phyloP scores from a whole-genome alignment of 1,140 invertebrate species.

The Eumaeus atala region DNA sequence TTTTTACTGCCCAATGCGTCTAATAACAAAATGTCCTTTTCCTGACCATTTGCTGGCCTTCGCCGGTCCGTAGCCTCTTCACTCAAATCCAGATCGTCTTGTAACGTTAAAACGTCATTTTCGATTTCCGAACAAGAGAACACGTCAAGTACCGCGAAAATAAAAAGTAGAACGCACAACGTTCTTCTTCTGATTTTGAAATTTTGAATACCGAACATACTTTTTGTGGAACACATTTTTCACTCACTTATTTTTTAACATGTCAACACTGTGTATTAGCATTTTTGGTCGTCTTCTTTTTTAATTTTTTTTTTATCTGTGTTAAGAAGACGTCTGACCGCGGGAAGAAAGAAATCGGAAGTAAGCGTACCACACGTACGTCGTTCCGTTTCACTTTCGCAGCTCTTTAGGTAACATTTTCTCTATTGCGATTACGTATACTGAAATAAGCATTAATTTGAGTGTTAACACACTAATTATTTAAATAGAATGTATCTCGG shows the following conservation, averaged over 20 bases:
- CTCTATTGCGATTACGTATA: slow-evolving; percentile 32
- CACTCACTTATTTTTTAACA: slow-evolving; percentile 39
- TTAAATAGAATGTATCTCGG: slow-evolving; percentile 1
- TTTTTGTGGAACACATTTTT: slow-evolving; percentile 30
- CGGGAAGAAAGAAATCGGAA: slow-evolving; percentile 55
- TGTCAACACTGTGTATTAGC: slow-evolving; percentile 28
- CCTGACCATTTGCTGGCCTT: slow-evolving; percentile 78
- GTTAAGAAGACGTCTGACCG: slow-evolving; percentile 39
- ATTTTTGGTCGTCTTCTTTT: slow-evolving; percentile 23
- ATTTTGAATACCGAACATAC: slow-evolving; percentile 38
- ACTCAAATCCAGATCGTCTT: slow-evolving; percentile 52
- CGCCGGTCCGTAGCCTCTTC: slow-evolving; percentile 53
- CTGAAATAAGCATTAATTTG: slow-evolving; percentile 31
- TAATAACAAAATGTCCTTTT: slow-evolving; percentile 82
- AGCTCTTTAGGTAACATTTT: slow-evolving; percentile 31
- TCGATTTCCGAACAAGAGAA: slow-evolving; percentile 41
- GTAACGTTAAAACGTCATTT: slow-evolving; percentile 62
- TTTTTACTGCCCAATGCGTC: slow-evolving; percentile 81
- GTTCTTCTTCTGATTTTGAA: slow-evolving; percentile 66
- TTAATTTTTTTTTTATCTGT: slow-evolving; percentile 29
- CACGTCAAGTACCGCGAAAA: slow-evolving; percentile 31
- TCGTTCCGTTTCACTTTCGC: slow-evolving; percentile 60
- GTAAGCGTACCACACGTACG: slow-evolving; percentile 37
- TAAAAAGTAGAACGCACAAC: slow-evolving; percentile 36
- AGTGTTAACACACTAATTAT: slow-evolving; percentile 12